phyloP scores from a whole-genome alignment of 1,140 invertebrate species.

The Mesaphorura yosii region DNA sequence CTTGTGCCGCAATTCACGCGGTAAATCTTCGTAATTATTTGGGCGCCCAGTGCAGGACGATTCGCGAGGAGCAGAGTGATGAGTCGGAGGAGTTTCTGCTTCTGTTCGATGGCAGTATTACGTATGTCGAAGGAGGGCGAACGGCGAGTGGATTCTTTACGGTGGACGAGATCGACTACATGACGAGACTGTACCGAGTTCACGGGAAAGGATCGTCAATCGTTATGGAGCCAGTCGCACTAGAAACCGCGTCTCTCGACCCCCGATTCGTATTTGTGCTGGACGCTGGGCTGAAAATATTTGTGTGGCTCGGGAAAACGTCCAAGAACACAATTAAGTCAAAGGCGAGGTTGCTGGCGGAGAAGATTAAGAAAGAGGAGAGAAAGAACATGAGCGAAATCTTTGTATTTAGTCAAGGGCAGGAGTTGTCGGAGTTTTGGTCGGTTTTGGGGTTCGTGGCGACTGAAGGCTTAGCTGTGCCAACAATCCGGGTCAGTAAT shows the following conservation, averaged over 20 bases:
- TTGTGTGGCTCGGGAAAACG: slow-evolving; percentile 80
- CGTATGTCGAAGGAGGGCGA: slow-evolving; percentile 91
- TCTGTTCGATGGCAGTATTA: slow-evolving; percentile 83
- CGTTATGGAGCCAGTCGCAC: slow-evolving; percentile 78
- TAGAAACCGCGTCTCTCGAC: slow-evolving; percentile 63
- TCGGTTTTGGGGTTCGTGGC: no score
- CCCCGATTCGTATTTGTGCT: slow-evolving; percentile 83
- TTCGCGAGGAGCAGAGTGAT: slow-evolving; percentile 90
- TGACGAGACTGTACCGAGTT: slow-evolving; percentile 75
- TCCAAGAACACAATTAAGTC: slow-evolving; percentile 91
- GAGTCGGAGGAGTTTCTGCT: slow-evolving; percentile 92
- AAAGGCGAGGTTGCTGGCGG: slow-evolving; percentile 82
- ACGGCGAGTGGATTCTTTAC: slow-evolving; percentile 96
- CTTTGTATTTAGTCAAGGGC: slow-evolving; percentile 64
- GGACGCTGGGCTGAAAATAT: slow-evolving; percentile 76
- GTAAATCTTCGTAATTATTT: slow-evolving; percentile 94
- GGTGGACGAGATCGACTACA: slow-evolving; percentile 81
- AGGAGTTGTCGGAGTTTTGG: slow-evolving; percentile 80
- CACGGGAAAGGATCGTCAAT: slow-evolving; percentile 76
- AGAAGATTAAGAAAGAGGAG: slow-evolving; percentile 99
- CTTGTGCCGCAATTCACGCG: slow-evolving; percentile 97
- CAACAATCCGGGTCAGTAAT: slow-evolving; percentile 27
- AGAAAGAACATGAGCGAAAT: slow-evolving; percentile 90
- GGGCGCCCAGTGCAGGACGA: slow-evolving; percentile 91
- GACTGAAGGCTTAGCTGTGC: slow-evolving; percentile 39